phyloP scores from a whole-genome alignment of 2,888 invertebrate species.

The Didymodactylos carnosus region DNA sequence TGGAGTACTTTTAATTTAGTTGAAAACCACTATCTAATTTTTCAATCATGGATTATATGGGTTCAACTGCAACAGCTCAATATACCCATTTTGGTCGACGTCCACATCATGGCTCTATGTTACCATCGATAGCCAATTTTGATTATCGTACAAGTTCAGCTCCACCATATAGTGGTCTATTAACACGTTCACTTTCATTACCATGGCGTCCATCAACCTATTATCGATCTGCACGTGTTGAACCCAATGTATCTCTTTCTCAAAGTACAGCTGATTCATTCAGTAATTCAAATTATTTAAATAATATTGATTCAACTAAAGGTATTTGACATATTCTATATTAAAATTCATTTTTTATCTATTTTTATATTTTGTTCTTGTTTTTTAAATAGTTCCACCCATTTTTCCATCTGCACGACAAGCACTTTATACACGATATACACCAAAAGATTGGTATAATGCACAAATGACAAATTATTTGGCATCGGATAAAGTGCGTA shows the following conservation, averaged over 20 bases:
- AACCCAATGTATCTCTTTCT: background rate
- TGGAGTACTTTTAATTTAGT: no score
- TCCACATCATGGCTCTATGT: background rate
- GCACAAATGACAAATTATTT: conserved; percentile 55
- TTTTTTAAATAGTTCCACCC: no score
- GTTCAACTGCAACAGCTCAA: conserved; percentile 2
- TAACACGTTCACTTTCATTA: background rate
- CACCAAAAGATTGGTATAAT: conserved; percentile 74
- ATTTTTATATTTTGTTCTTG: no score
- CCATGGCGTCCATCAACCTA: conserved; percentile 7
- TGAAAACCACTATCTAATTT: no score
- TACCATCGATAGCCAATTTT: conserved; percentile 5
- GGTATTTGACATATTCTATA: no score
- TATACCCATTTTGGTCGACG: conserved; percentile 9
- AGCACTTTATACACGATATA: conserved; percentile 56
- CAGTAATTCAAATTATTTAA: conserved; percentile 3
- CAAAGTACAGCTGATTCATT: background rate
- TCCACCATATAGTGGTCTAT: background rate
- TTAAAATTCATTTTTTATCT: no score
- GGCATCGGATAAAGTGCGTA: conserved; percentile 65
- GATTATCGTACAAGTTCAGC: conserved; percentile 1
- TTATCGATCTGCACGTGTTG: conserved; percentile 4
- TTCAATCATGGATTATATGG: conserved; percentile 3
- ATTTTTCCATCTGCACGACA: conserved; percentile 34
- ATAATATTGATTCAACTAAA: conserved; percentile 2